phyloP scores from a whole-genome alignment of 2,113 vertebrate genomes.

The Pagrus major region DNA sequence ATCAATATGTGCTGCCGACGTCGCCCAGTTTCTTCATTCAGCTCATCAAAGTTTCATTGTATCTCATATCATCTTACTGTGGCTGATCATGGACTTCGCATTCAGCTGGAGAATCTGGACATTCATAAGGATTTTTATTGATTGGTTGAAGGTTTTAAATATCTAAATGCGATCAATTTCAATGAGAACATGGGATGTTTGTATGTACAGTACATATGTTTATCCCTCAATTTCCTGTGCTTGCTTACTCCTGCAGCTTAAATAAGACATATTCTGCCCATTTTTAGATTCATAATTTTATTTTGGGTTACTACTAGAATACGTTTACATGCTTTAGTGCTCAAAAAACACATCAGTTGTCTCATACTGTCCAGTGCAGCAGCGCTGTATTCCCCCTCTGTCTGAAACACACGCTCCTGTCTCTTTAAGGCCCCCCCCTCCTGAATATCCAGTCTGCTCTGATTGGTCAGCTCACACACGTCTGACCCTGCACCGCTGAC shows the following conservation, averaged over 20 bases:
- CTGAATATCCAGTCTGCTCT: too few relatives aligned
- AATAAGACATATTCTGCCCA: too few relatives aligned
- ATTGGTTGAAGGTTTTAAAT: constrained; percentile 27
- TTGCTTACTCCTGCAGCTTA: neutral
- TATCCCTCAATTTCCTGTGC: neutral
- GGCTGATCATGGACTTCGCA: constrained; percentile 22
- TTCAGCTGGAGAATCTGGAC: constrained; percentile 5
- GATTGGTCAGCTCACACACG: too few relatives aligned
- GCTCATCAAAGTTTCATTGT: constrained; percentile 67
- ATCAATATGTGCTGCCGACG: constrained; percentile 56
- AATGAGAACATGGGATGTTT: neutral
- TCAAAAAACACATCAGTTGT: too few relatives aligned
- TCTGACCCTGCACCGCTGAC: too few relatives aligned
- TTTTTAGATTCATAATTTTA: too few relatives aligned
- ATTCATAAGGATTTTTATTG: constrained; percentile 10
- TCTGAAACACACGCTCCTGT: too few relatives aligned
- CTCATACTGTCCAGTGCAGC: too few relatives aligned
- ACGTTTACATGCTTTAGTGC: too few relatives aligned
- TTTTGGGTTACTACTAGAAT: too few relatives aligned
- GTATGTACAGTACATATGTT: neutral
- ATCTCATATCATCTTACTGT: constrained; percentile 43
- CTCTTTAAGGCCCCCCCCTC: too few relatives aligned
- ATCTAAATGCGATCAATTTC: neutral
- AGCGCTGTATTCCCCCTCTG: too few relatives aligned
- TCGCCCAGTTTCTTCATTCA: constrained; percentile 32